Base-by-base conservation (phyloP, 2,113 vertebrate genomes). In the Ornithorhynchus anatinus region DNA sequence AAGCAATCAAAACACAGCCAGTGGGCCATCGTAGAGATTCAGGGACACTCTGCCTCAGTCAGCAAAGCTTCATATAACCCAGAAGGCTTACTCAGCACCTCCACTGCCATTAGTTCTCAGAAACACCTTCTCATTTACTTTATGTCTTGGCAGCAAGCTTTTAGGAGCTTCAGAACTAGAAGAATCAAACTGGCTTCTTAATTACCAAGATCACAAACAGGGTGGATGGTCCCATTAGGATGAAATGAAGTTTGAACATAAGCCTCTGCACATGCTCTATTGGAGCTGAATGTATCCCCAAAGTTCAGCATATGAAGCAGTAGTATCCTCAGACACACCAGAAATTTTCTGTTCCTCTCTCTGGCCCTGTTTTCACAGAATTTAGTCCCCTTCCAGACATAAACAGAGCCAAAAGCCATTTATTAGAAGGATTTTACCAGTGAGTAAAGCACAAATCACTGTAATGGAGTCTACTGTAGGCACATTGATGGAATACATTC, bases 81-180 rank as follows among this genome's bases (percentile, higher is more conserved):
- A 50, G 38, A 59, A 67, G 29, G 62, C 69, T 74, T 59, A 85
- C 72, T 76, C 59, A 83, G 62, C 70, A 75, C 47, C 39, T 3
- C 54, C 25, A 50, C 19, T 61, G 62, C 19, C 37, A 74, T 77
- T 62, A 73, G 53, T 61, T 80, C 59, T 79, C 69, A 27, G 56
- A 69, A 68, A 51, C 31, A 58, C 79, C 50, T 66, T 72, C 54
- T 47, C 74, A 54, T 59, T 77, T 81, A 43, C 47, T 83, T 84
- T 75, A 85, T 81, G 32, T 76, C 48, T 76, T 72, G 59, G 52
- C 43, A 67, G 53, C 14, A 58, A 85, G 56, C 66, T 77, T 75
- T 81, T 65, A 81, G 23, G 53, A 67, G 60, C 72, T 57, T 69
- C 63, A 67, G 79, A 77, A 79, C 75, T 59, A 77, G 66, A 83